Evolutionary conservation across 2,113 vertebrate genomes (phyloP).

Genomic region (Cranoglanis bouderius): DNA sequence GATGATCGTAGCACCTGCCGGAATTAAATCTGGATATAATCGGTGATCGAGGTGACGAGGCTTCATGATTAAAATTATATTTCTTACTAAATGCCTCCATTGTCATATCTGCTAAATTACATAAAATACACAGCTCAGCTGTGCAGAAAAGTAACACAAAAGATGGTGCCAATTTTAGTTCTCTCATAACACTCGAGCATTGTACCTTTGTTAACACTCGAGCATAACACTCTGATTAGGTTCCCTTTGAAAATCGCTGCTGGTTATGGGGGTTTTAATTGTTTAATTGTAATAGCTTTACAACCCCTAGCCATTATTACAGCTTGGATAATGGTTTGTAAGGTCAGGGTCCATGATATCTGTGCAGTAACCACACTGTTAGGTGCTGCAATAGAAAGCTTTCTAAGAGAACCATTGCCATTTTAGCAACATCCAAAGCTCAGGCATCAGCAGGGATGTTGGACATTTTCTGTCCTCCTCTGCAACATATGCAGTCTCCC

Average conservation of each 20-base stretch:
- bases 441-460: conserved; percentile 23
- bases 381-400: conserved; percentile 19
- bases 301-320: background rate
- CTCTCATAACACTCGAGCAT: background rate
- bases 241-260: background rate
- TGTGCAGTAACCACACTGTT: conserved; percentile 9
- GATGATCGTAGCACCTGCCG: conserved; percentile 10
- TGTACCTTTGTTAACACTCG: background rate
- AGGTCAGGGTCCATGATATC: conserved; percentile 13
- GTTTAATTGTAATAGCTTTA: conserved; percentile 19
- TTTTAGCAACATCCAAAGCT: conserved; percentile 28
- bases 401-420: background rate
- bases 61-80: conserved; percentile 6
- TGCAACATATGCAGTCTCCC: background rate
- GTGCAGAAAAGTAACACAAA: background rate
- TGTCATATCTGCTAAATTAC: conserved; percentile 22
- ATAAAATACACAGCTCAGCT: background rate
- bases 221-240: background rate
- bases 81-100: conserved; percentile 5
- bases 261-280: background rate
- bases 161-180: background rate
- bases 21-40: conserved; percentile 33
- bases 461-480: conserved; percentile 14
- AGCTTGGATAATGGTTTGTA: background rate
- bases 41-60: conserved; percentile 33